Percentiles rank a stretch among this genome's conserved stretches.
Conservation (phyloP, 2,888 invertebrate species). For the Neoaliturus tenellus region DNA sequence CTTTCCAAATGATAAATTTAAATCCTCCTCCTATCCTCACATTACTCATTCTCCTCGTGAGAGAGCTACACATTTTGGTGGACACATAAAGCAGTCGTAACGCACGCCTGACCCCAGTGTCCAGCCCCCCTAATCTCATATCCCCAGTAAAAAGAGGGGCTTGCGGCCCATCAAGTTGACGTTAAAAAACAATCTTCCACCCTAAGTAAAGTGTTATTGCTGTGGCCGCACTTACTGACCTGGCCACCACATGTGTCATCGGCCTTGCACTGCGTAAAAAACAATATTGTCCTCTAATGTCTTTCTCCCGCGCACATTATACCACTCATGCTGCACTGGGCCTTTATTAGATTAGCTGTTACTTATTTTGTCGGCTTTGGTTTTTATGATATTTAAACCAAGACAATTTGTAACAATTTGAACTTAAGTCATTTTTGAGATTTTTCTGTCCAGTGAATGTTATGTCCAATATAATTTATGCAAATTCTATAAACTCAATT, state of each 20-base stretch:
- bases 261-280: neutral
- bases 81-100: constrained; percentile 1
- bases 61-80: neutral
- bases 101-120: neutral
- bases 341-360: neutral
- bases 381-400: too few relatives aligned
- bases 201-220: constrained; percentile 58
- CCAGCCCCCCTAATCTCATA: constrained; percentile 13
- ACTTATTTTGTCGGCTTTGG: too few relatives aligned
- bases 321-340: neutral
- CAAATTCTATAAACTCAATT: too few relatives aligned
- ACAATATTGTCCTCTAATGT: neutral
- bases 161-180: constrained; percentile 58
- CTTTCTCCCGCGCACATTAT: neutral
- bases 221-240: neutral
- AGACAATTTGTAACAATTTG: too few relatives aligned
- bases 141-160: constrained; percentile 49
- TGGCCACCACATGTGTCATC: constrained; percentile 48
- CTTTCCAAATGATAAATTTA: too few relatives aligned
- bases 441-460: too few relatives aligned
- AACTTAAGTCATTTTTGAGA: too few relatives aligned
- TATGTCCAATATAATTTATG: too few relatives aligned
- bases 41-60: neutral
- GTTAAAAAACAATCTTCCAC: constrained; percentile 60
- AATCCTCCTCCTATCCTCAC: too few relatives aligned